These are phyloP conservation scores for Beroe forskalii DNA, from an alignment of 37 sponge, comb jelly and placozoan genomes.

Conservation along the genomic window DNA sequence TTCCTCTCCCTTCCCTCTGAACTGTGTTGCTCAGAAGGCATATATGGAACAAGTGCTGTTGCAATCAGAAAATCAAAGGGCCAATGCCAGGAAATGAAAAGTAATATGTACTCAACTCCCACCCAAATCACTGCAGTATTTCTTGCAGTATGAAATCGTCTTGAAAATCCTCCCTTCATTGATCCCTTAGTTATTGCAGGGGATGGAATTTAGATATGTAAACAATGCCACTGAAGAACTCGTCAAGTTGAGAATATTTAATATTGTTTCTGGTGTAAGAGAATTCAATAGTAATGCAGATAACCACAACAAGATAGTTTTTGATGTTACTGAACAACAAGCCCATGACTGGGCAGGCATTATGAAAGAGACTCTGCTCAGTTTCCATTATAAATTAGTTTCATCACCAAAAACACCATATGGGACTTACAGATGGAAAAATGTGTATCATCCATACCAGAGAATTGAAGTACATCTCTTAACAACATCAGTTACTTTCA, in stretches of 20 bases:
- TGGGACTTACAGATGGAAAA: not conserved
- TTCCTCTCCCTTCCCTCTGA: too few species aligned
- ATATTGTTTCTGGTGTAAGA: not conserved
- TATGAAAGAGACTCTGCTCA: slow-evolving; percentile 6
- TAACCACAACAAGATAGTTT: not conserved
- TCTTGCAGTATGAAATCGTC: too few species aligned
- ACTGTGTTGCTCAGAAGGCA: too few species aligned
- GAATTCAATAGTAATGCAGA: not conserved
- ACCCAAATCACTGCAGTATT: too few species aligned
- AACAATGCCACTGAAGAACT: not conserved
- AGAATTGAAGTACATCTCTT: not conserved
- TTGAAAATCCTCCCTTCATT: too few species aligned
- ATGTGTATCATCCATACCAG: not conserved
- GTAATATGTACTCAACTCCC: too few species aligned
- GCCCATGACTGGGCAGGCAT: not conserved
- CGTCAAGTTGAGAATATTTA: not conserved
- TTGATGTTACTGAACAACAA: not conserved
- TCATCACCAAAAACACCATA: not conserved
- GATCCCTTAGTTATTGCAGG: too few species aligned
- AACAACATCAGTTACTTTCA: not conserved
- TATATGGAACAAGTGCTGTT: too few species aligned
- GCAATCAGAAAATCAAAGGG: too few species aligned
- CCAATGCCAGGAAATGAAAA: too few species aligned
- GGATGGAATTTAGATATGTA: slow-evolving; percentile 20
- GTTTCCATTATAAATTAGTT: slow-evolving; percentile 33